Base-by-base conservation (phyloP, 2,888 invertebrate genomes). In the Aporophyla nigra region DNA sequence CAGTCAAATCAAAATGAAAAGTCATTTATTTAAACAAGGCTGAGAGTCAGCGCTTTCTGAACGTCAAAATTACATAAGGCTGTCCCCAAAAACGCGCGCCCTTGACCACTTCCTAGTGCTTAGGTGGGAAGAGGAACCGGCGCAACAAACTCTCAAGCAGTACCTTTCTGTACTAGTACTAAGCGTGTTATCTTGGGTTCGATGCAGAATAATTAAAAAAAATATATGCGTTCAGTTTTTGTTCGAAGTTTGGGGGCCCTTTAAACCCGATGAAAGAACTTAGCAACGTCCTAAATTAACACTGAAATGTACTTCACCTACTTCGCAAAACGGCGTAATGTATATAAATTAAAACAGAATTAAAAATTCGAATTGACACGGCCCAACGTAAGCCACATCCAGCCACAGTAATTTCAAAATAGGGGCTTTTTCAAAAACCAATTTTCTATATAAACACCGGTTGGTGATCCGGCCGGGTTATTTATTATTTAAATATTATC, bases 401-500 rank as follows among this genome's bases (percentile, higher is more conserved):
- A 74, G 63, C 69, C 78, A 59, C 70, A 1, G 51, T 80, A 66
- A 81, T 79, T 77, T 73, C 77, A 65, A 76, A 71, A 73, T 67
- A 65, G 74, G 76, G 73, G 78, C 66, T 76, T 83, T 84, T 85
- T 85, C 74, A 78, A 86, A 91, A 91, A 91, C 85, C 89, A 91
- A 92, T 93, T 90, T 92, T 88, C 85, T 85, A 87, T 89, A 91
- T 88, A 92, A 92, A 92, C 89, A 88, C 79, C 88, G 87, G 86
- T 88, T 90, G 62, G 76, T 70, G 74, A 78, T 77, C 69, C 82
- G 73, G 82, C 72, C 76, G 74, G 80, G 82, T 78, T 90, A 91
- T 92, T 91, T 92, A 90, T 91, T 90, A 91, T 91, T 90, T 89
- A 87, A 91, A 89, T 89, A 90, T 92, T 91, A 89, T 86, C 89